Evolutionary conservation across 2,113 vertebrate species (phyloP), one percentile per base, ranked within the genome.

Genomic region (Toxotes jaculatrix): DNA sequence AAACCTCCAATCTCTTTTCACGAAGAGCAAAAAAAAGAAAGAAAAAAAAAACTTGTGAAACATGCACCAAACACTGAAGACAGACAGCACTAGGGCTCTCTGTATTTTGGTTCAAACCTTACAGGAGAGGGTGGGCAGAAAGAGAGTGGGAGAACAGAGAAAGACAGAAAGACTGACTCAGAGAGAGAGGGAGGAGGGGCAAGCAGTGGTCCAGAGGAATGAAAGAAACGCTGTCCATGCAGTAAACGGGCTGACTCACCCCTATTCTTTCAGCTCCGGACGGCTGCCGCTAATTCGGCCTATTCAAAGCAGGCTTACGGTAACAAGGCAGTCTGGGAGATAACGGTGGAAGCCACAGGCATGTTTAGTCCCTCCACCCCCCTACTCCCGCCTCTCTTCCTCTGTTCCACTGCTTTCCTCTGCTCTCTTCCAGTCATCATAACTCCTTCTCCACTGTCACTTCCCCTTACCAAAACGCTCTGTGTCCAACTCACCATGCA

Each of bases 241-340:
- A 88, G 53, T 86, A 94, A 94, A 93, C 79, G n/a, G 68, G 93
- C 95, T 95, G 94, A 95, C 93, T 95, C 93, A 88, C 89, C 66
- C 63, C 45, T 67, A 92, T 93, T 89, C 89, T 93, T 94, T 95
- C 88, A 92, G 86, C 85, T 87, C 73, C 43, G 75, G 65, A 89
- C 56, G 55, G 85, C 87, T 47, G 76, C 80, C 69, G 83, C 86
- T 95, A 93, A 94, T 94, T 91, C 87, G 21, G 67, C 80, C 92
- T 70, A 93, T 95, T 95, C 94, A 95, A 74, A 82, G 53, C 70
- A 59, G 86, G 92, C 91, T 94, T 94, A 91, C 70, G 34, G 89
- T 82, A 88, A 90, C 84, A 87, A 90, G 89, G 83, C 87, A 63
- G 88, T 80, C 86, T 61, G 89, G 68, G 81, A 88, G 88, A 92